Conservation (phyloP, 2,888 invertebrate species). For the Limnephilus auricula region DNA sequence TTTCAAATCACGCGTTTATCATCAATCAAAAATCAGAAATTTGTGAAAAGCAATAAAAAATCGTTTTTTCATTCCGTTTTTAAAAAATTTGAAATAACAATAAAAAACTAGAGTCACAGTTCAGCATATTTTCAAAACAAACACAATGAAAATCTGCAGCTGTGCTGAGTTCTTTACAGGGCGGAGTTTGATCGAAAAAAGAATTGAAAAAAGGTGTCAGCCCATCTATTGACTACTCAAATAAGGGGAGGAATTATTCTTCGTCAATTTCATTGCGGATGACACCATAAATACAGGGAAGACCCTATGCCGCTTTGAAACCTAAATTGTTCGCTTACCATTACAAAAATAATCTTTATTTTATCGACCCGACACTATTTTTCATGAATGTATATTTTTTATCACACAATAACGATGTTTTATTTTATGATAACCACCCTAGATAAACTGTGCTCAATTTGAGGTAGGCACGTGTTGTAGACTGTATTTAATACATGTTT, state of each 20-base stretch:
- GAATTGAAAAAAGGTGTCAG: slow-evolving; percentile 29
- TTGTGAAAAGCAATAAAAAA: not conserved
- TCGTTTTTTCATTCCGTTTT: not conserved
- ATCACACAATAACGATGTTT: not conserved
- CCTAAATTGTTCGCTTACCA: not conserved
- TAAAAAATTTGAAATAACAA: not conserved
- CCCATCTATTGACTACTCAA: slow-evolving; percentile 52
- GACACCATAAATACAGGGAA: slow-evolving; percentile 60
- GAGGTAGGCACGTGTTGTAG: not conserved
- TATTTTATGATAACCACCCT: not conserved
- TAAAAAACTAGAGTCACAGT: not conserved
- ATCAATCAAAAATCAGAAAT: not conserved
- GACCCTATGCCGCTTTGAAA: slow-evolving; percentile 43
- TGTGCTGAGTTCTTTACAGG: not conserved
- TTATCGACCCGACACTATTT: not conserved
- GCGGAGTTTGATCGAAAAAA: not conserved
- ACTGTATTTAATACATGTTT: not conserved
- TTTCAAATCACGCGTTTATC: no score
- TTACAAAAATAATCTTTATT: not conserved
- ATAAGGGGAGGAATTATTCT: slow-evolving; percentile 61
- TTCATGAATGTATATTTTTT: not conserved
- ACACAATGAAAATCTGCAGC: slow-evolving; percentile 5
- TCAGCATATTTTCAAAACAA: not conserved
- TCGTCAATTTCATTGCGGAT: slow-evolving; percentile 64
- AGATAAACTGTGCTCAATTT: not conserved